Base-by-base conservation (phyloP, 2,888 invertebrate genomes). In the Theretra japonica region DNA sequence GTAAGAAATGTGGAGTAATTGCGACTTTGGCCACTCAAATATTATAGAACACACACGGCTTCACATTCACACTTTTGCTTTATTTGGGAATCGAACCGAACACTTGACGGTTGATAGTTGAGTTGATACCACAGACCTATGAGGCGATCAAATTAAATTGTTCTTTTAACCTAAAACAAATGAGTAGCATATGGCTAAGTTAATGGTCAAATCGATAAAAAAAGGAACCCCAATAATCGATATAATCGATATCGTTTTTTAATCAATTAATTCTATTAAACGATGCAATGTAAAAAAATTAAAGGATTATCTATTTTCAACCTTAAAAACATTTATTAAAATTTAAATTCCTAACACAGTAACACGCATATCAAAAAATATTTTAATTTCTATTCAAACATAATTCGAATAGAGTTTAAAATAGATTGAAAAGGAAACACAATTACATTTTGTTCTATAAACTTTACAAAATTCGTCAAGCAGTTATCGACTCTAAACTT, bases 201-300 rank as follows among this genome's bases (percentile, higher is more conserved):
- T 53, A 53, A 19, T 53, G n/a, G 19, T 53, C n/a, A 4, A 53
- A 53, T 53, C 53, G 53, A 53, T 53, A 53, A 53, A 50, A 53
- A 53, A 53, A 6, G 17, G 0, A 53, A 4, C 28, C 53, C 53
- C 53, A 6, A 53, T n/a, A 53, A 6, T n/a, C 53, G 5, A 53
- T 53, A 3, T 53, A n/a, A n/a, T 53, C 53, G 53, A 53, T 41
- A 53, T 53, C 17, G 53, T 53, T 53, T 53, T 41, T 53, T 53
- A 53, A 53, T 53, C 53, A 53, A 53, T 53, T 53, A 53, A 19
- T 53, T 53, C 15, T 23, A 65, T 65, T n/a, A 65, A 65, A 65
- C 15, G 15, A 58, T 15, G 5, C 17, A 3, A 25, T 17, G 4
- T 4, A 4, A 17, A 58, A 41, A 33, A 41, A 41, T 3, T 25